These are phyloP conservation scores for Corvus hawaiiensis DNA, from an alignment of 2,113 vertebrate genomes.

Conservation along the genomic window DNA sequence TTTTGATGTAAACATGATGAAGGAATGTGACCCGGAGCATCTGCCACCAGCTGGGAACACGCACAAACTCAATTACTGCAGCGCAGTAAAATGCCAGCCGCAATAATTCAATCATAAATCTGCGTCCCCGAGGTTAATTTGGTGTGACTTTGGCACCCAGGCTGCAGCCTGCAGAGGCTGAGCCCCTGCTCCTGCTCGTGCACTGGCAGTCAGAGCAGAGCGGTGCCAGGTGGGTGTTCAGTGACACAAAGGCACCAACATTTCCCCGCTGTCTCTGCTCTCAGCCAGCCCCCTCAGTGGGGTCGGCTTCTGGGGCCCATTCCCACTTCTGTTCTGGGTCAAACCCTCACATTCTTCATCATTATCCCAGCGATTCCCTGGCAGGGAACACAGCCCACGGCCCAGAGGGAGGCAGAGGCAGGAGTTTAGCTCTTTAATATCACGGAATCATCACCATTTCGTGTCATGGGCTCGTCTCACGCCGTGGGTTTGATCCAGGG, in stretches of 20 bases:
- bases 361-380: background rate
- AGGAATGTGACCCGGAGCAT: background rate
- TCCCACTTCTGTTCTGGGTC: background rate
- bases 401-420: background rate
- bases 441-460: rapidly evolving
- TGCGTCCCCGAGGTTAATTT: background rate
- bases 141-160: background rate
- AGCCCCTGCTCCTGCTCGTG: background rate
- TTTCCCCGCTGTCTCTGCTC: background rate
- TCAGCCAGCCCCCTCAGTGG: background rate
- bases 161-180: background rate
- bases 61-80: background rate
- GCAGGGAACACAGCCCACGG: background rate
- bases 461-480: rapidly evolving
- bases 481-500: background rate
- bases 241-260: background rate
- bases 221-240: background rate
- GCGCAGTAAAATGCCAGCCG: background rate
- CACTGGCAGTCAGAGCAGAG: background rate
- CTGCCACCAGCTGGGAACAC: background rate
- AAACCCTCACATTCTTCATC: background rate
- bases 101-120: background rate
- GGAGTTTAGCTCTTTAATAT: background rate
- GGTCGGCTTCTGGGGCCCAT: background rate
- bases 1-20: background rate